These are phyloP conservation scores for Polypedilum vanderplanki DNA, from an alignment of 1,140 invertebrate species.

Conservation along the genomic window DNA sequence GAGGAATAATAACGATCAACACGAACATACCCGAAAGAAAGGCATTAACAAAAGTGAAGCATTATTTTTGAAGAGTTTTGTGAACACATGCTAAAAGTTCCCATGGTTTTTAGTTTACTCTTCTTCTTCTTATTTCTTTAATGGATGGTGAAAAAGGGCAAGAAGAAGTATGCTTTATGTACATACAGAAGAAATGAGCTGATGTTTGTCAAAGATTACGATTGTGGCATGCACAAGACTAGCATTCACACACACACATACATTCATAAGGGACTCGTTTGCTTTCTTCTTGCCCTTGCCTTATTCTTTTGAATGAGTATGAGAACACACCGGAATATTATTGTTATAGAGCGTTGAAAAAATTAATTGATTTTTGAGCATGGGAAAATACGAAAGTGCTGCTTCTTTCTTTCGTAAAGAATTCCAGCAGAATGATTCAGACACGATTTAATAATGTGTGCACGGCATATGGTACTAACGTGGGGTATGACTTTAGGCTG, in stretches of 20 bases:
- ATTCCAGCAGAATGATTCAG: slow-evolving; percentile 26
- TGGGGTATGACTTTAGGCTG: slow-evolving; percentile 21
- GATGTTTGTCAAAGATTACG: slow-evolving; percentile 26
- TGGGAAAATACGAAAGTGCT: slow-evolving; percentile 6
- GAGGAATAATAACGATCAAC: slow-evolving; percentile 21
- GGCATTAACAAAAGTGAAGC: not conserved
- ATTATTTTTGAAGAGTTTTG: not conserved
- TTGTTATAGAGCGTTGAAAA: slow-evolving; percentile 21
- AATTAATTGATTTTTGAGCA: slow-evolving; percentile 23
- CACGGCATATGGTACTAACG: slow-evolving; percentile 9
- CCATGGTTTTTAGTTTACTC: not conserved
- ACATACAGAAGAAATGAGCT: not conserved
- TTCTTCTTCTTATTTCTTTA: not conserved
- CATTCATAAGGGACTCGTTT: not conserved
- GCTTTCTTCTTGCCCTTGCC: not conserved
- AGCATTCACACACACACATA: not conserved
- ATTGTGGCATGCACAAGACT: not conserved
- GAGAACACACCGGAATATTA: slow-evolving; percentile 24
- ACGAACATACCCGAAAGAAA: slow-evolving; percentile 1
- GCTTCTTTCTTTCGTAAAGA: too few species aligned
- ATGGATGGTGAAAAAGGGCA: not conserved
- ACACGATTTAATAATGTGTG: not conserved
- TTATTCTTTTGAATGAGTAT: slow-evolving; percentile 10
- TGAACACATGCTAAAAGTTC: slow-evolving; percentile 26
- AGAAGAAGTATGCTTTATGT: not conserved